Evolutionary conservation across 2,113 vertebrate species (phyloP).

Genomic region (Drymodes brunneopygia): DNA sequence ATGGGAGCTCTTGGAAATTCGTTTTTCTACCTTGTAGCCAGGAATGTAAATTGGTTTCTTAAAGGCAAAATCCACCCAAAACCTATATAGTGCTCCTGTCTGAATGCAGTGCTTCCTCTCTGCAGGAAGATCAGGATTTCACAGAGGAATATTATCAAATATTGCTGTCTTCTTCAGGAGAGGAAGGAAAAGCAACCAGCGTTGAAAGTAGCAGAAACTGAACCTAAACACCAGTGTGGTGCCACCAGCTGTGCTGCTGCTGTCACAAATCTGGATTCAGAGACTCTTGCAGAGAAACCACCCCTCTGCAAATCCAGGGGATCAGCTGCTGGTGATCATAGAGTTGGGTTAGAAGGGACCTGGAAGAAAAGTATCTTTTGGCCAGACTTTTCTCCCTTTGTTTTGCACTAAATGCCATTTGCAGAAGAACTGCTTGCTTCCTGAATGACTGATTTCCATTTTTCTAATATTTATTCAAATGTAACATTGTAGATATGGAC

Average conservation of each 20-base stretch:
- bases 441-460: not conserved
- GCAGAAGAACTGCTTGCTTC: not conserved
- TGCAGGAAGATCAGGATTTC: not conserved
- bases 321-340: not conserved
- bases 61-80: not conserved
- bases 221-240: not conserved
- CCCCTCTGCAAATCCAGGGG: not conserved
- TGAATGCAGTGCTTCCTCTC: not conserved
- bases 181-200: not conserved
- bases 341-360: not conserved
- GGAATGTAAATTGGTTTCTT: not conserved
- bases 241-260: not conserved
- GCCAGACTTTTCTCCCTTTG: not conserved
- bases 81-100: accelerated
- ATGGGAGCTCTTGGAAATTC: not conserved
- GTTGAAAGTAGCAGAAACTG: not conserved
- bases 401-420: not conserved
- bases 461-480: not conserved
- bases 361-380: not conserved
- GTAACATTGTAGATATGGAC: not conserved
- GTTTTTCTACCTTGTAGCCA: not conserved
- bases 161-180: not conserved
- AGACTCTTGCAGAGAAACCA: not conserved
- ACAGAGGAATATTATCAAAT: not conserved
- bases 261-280: not conserved